phyloP scores from a whole-genome alignment of 2,113 vertebrate genomes.

The Bungarus multicinctus region DNA sequence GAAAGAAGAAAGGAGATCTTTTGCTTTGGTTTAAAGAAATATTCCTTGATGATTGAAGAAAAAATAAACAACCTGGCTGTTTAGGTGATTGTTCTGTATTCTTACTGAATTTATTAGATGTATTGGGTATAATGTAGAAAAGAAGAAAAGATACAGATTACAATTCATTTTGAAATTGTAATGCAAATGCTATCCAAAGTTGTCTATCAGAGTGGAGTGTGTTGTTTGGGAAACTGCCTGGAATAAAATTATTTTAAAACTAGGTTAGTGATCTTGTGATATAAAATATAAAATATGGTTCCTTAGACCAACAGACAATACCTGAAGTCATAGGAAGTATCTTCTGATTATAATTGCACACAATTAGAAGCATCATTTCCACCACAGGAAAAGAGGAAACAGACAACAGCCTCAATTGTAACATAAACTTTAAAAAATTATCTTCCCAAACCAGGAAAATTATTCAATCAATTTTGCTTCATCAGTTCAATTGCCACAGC shows the following conservation, averaged over 20 bases:
- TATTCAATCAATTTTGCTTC: not conserved
- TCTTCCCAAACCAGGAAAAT: not conserved
- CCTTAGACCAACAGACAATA: not conserved
- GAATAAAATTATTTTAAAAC: not conserved
- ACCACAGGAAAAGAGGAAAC: not conserved
- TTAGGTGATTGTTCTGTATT: not conserved
- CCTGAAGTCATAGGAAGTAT: not conserved
- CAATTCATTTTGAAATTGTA: not conserved
- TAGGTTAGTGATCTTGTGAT: not conserved
- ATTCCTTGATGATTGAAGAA: not conserved
- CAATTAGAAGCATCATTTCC: not conserved
- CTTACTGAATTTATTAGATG: not conserved
- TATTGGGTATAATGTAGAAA: not conserved
- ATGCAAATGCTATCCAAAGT: not conserved
- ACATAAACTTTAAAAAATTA: not conserved
- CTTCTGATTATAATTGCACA: not conserved
- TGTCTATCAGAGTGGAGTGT: not conserved
- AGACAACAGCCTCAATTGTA: not conserved
- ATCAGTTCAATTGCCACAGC: not conserved
- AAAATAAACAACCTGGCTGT: not conserved
- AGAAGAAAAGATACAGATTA: not conserved
- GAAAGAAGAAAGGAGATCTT: not conserved
- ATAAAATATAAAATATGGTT: not conserved
- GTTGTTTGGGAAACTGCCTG: not conserved
- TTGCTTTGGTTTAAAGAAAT: not conserved